Conservation (phyloP, 2,113 vertebrate species). For the Chaetura pelagica region DNA sequence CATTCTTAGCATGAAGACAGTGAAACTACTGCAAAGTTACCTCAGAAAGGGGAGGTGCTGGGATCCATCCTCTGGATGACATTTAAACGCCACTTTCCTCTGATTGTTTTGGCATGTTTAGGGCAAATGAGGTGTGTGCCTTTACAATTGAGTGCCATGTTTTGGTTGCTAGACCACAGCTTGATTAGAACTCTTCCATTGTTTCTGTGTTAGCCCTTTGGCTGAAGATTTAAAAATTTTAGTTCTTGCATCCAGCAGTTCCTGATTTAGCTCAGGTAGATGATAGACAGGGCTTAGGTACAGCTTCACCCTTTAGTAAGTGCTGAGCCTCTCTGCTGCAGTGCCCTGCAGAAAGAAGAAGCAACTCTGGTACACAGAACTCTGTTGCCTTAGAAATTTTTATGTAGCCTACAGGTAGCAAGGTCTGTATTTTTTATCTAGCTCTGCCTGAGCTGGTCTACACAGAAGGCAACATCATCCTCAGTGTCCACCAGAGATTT, state of each 20-base stretch:
- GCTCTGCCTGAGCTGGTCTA: background rate
- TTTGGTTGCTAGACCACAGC: background rate
- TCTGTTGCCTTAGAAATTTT: background rate
- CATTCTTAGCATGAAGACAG: background rate
- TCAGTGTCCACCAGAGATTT: background rate
- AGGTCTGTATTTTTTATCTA: background rate
- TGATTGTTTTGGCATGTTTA: background rate
- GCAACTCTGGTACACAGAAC: background rate
- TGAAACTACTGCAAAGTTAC: background rate
- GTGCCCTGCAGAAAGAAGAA: background rate
- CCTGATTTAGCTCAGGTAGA: background rate
- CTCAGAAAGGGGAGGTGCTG: fast-evolving
- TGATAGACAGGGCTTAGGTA: background rate
- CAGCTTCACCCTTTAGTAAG: background rate
- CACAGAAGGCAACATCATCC: background rate
- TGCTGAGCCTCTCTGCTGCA: background rate
- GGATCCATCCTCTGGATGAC: background rate
- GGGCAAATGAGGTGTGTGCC: background rate
- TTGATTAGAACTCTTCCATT: background rate
- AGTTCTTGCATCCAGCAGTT: background rate
- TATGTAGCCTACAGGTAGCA: background rate
- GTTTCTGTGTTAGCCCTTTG: background rate
- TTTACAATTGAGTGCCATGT: background rate
- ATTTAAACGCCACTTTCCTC: background rate
- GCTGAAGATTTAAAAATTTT: background rate